These are phyloP conservation scores for Odontothrips loti DNA, from an alignment of 2,888 invertebrate genomes.

Conservation along the genomic window DNA sequence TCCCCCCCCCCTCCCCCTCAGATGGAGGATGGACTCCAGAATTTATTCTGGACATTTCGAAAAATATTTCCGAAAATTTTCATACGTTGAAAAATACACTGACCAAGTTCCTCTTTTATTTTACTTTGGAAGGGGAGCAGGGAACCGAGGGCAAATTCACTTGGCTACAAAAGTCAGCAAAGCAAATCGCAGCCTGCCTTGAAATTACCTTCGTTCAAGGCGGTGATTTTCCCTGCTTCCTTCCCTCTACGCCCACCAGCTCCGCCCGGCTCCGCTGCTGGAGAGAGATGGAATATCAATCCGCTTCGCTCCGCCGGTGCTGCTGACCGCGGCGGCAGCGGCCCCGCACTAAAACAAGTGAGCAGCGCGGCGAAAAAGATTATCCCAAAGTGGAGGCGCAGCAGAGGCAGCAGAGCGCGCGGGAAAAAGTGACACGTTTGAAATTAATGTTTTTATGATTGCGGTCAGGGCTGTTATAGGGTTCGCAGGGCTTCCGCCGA, in stretches of 20 bases:
- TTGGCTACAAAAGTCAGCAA: no score
- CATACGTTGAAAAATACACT: no score
- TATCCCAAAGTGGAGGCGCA: neutral
- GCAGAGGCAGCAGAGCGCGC: neutral
- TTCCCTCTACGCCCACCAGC: neutral
- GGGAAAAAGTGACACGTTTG: constrained; percentile 18
- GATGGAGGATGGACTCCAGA: no score
- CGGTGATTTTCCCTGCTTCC: neutral
- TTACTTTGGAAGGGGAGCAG: no score
- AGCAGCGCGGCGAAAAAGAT: constrained; percentile 13
- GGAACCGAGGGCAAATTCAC: no score
- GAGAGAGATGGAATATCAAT: neutral
- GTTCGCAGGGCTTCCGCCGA: neutral
- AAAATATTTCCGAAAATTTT: no score
- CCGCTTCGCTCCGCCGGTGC: neutral
- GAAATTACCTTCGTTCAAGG: no score
- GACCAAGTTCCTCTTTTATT: no score
- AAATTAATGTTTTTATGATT: constrained; percentile 27
- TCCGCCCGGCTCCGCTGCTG: neutral
- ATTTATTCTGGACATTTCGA: no score
- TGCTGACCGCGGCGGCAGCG: neutral
- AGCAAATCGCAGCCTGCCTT: no score
- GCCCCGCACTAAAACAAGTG: neutral
- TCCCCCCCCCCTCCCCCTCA: no score
- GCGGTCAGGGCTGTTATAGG: constrained; percentile 23